phyloP scores from a whole-genome alignment of 2,113 vertebrate species.

The Lampris megalopsis region DNA sequence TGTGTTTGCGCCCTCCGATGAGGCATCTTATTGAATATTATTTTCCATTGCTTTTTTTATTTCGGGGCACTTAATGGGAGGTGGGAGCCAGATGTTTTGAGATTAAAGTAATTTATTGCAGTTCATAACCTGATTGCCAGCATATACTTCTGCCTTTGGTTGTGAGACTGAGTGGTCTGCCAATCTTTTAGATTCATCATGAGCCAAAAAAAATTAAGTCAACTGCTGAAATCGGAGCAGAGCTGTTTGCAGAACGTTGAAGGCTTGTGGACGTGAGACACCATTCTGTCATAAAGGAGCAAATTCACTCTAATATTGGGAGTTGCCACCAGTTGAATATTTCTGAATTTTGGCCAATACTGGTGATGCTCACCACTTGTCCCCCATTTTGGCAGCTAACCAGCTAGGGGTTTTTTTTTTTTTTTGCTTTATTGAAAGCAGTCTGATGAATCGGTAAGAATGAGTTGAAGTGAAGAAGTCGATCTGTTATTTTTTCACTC shows the following conservation, averaged over 20 bases:
- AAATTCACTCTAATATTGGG: not conserved
- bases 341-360: not conserved
- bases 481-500: no score
- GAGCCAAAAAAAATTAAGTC: not conserved
- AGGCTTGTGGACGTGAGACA: constrained; percentile 6
- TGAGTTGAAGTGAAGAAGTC: no score
- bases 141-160: constrained; percentile 37
- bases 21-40: constrained; percentile 27
- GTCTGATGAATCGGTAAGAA: not conserved
- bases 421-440: not conserved
- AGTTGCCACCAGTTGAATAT: not conserved
- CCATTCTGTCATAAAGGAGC: not conserved
- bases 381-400: not conserved
- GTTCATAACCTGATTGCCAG: constrained; percentile 41
- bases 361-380: not conserved
- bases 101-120: constrained; percentile 68
- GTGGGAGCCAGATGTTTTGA: constrained; percentile 53
- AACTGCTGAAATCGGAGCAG: not conserved
- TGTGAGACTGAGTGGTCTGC: constrained; percentile 6
- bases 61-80: constrained; percentile 30
- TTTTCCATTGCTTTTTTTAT: not conserved
- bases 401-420: not conserved
- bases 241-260: not conserved
- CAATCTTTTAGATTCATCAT: not conserved
- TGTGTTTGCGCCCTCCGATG: constrained; percentile 25